Evolutionary conservation across 2,113 vertebrate genomes (phyloP).

Genomic region (Oreocharis arfaki): DNA sequence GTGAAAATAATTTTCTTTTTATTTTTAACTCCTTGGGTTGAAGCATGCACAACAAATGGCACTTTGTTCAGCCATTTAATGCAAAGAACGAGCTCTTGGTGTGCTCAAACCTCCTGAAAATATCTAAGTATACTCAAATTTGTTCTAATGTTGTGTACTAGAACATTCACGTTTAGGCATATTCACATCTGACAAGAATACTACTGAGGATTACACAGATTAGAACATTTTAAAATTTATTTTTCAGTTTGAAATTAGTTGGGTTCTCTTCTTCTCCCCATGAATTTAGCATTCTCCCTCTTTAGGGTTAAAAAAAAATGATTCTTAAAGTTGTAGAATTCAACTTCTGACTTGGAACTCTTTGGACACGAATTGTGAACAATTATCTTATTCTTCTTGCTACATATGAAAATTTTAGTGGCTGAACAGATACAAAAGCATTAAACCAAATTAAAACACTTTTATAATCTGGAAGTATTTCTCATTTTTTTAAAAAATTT

Average conservation of each 20-base stretch:
- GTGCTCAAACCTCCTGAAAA: not conserved
- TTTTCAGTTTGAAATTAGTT: not conserved
- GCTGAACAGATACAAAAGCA: not conserved
- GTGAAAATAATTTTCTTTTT: not conserved
- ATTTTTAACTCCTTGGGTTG: not conserved
- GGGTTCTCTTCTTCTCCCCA: not conserved
- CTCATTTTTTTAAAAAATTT: not conserved
- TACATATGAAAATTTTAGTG: not conserved
- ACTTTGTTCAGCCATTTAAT: not conserved
- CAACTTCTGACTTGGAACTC: not conserved
- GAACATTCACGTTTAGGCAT: not conserved
- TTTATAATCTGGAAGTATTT: not conserved
- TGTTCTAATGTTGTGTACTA: accelerated
- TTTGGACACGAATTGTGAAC: not conserved
- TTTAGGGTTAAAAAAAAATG: not conserved
- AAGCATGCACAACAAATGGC: accelerated
- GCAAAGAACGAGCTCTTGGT: not conserved
- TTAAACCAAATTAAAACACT: not conserved
- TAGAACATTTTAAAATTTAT: not conserved
- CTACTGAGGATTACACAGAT: not conserved
- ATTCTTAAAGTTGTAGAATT: not conserved
- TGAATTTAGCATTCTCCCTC: accelerated
- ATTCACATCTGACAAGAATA: not conserved
- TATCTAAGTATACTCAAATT: not conserved
- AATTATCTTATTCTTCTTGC: not conserved